Evolutionary conservation across 2,888 invertebrate genomes (phyloP).

Genomic region (Synanthedon tipuliformis): DNA sequence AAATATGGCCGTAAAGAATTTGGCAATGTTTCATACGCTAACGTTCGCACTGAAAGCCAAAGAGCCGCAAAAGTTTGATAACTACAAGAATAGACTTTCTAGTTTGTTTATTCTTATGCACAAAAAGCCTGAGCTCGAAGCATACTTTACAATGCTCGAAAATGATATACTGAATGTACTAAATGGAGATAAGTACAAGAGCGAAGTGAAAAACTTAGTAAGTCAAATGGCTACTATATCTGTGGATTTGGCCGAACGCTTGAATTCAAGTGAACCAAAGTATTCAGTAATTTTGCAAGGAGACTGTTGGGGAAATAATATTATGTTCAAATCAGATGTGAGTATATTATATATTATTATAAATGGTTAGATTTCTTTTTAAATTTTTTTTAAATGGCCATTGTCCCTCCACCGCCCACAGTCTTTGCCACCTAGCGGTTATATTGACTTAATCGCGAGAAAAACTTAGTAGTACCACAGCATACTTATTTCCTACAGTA

Average conservation of each 20-base stretch:
- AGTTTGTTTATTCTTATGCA: background rate
- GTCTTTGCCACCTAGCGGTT: too few relatives aligned
- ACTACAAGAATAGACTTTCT: background rate
- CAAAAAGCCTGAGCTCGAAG: background rate
- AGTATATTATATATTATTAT: background rate
- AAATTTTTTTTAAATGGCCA: too few relatives aligned
- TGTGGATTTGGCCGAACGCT: background rate
- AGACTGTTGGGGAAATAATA: background rate
- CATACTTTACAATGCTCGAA: background rate
- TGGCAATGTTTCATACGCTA: background rate
- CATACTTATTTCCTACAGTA: too few relatives aligned
- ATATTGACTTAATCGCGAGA: too few relatives aligned
- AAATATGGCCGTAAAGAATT: background rate
- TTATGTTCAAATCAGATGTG: background rate
- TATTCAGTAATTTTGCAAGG: background rate
- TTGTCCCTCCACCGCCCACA: too few relatives aligned
- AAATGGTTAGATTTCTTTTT: too few relatives aligned
- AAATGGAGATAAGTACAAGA: background rate
- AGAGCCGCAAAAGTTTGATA: background rate
- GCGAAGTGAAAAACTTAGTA: background rate
- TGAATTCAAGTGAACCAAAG: background rate
- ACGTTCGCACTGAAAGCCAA: background rate
- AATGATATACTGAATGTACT: background rate
- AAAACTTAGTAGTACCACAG: too few relatives aligned
- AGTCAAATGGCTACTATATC: background rate